These are phyloP conservation scores for Leptatherina wallacei DNA, from an alignment of 2,797 vertebrate species.

Conservation along the genomic window DNA sequence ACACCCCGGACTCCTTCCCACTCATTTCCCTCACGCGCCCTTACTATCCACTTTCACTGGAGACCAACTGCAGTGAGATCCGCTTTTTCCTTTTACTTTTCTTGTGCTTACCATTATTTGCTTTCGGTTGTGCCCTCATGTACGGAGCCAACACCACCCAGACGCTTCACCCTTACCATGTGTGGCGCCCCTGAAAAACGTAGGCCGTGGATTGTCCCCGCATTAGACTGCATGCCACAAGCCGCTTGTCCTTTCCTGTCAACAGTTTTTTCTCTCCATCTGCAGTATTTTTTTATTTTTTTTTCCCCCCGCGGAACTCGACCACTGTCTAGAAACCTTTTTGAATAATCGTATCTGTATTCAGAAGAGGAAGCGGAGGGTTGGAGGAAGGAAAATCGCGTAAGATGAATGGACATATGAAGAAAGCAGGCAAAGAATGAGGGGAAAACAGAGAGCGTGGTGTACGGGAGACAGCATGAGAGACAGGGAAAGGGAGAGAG, in stretches of 20 bases:
- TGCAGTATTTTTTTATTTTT: constrained; percentile 41
- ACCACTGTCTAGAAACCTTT: constrained; percentile 27
- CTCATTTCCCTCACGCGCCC: constrained; percentile 75
- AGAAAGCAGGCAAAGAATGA: constrained; percentile 64
- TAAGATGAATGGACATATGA: constrained; percentile 67
- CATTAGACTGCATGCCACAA: constrained; percentile 68
- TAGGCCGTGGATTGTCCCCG: constrained; percentile 71
- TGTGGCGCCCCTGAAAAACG: constrained; percentile 61
- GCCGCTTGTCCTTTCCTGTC: constrained; percentile 61
- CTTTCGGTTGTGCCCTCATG: constrained; percentile 53
- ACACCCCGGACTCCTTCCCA: constrained; percentile 76
- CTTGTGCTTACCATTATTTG: constrained; percentile 50
- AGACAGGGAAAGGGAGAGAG: constrained; percentile 53
- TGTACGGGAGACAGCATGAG: constrained; percentile 66
- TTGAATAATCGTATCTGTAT: constrained; percentile 27
- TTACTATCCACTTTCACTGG: constrained; percentile 76
- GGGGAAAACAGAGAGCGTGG: constrained; percentile 73
- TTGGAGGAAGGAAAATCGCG: constrained; percentile 47
- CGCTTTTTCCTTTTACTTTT: constrained; percentile 56
- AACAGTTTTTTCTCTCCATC: constrained; percentile 48
- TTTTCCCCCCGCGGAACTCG: constrained; percentile 26
- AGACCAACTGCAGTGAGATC: constrained; percentile 69
- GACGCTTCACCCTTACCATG: constrained; percentile 50
- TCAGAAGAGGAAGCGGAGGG: constrained; percentile 42
- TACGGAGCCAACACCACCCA: constrained; percentile 46